These are phyloP conservation scores for Prionailurus bengalensis DNA, from an alignment of 2,113 vertebrate species.

Conservation along the genomic window DNA sequence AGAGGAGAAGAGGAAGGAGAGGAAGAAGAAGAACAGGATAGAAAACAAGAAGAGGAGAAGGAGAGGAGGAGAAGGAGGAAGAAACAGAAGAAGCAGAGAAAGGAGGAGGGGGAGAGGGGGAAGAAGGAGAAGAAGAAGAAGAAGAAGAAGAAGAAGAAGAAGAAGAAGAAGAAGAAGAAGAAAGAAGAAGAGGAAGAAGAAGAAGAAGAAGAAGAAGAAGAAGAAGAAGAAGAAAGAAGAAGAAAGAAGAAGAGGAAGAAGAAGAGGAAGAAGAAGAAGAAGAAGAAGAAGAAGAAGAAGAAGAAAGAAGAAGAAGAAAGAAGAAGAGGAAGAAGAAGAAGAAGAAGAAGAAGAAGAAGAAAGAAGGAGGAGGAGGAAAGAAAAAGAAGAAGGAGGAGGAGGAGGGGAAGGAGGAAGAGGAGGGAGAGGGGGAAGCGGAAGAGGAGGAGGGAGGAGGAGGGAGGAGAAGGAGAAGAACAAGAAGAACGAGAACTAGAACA, in stretches of 20 bases:
- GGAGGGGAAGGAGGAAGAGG: not conserved
- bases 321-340: not conserved
- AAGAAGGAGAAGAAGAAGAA: not conserved
- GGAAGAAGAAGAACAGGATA: not conserved
- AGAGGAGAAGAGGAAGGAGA: not conserved
- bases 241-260: not conserved
- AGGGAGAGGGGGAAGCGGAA: accelerated
- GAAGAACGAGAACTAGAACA: not conserved
- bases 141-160: not conserved
- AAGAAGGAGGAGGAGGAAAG: not conserved
- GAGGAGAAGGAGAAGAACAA: not conserved
- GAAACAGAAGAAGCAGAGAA: not conserved
- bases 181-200: not conserved
- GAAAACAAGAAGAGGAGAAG: not conserved
- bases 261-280: not conserved
- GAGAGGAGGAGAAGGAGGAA: not conserved
- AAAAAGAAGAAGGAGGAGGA: not conserved
- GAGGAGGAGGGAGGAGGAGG: not conserved
- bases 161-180: not conserved
- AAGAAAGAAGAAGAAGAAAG: not conserved
- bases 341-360: too few relatives aligned
- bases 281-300: not conserved
- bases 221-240: not conserved
- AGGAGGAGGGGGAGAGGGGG: too few relatives aligned
- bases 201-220: not conserved